A percentile compares a stretch with the other conserved stretches of the same genome.
Evolutionary conservation across 2,888 invertebrate species (phyloP).

Genomic region (Brachypterus glaber): DNA sequence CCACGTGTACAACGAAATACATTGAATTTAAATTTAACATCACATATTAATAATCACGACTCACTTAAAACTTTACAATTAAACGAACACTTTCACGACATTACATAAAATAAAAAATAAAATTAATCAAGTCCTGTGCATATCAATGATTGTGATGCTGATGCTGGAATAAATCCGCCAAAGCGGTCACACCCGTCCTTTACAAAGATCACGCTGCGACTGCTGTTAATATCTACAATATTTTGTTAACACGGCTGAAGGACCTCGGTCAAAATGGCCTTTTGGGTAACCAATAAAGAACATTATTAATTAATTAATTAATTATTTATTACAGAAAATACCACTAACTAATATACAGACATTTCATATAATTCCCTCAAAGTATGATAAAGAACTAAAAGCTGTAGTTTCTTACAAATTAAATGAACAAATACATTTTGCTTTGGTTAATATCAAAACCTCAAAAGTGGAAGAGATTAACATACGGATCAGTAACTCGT

Average conservation of each 20-base stretch:
- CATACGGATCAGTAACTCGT: too few species aligned
- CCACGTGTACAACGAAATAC: too few species aligned
- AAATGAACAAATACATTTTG: conserved; percentile 17
- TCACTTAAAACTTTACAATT: too few species aligned
- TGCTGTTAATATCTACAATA: neutral
- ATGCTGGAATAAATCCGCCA: too few species aligned
- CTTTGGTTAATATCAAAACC: conserved; percentile 19
- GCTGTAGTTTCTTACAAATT: conserved; percentile 24
- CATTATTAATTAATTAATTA: conserved; percentile 2
- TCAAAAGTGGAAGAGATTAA: conserved; percentile 15
- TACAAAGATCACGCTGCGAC: neutral
- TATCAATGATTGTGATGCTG: too few species aligned
- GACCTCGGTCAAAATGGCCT: neutral
- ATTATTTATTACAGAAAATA: conserved; percentile 23
- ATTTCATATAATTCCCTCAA: conserved; percentile 23
- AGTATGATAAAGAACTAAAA: conserved; percentile 18
- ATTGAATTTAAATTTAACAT: too few species aligned
- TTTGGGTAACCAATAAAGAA: too few species aligned
- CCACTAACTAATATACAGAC: conserved; percentile 17
- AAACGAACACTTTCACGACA: too few species aligned
- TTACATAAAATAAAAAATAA: too few species aligned
- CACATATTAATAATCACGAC: too few species aligned
- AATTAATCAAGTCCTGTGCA: too few species aligned
- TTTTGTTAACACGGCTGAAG: neutral
- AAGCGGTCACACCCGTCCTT: too few species aligned